phyloP scores from a whole-genome alignment of 2,888 invertebrate genomes.

The Temnothorax rugatulus region DNA sequence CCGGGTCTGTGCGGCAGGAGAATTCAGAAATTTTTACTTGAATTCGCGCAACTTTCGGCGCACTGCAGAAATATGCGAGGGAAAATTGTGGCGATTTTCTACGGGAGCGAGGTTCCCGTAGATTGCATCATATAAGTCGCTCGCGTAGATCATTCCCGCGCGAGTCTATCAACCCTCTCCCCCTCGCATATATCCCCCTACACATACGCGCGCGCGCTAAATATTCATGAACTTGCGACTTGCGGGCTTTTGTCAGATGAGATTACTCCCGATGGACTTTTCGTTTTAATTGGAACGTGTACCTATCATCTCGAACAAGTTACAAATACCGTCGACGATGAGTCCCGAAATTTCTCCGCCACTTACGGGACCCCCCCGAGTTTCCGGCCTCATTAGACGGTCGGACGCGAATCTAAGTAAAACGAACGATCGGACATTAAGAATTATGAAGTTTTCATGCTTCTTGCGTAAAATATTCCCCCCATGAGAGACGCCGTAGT shows the following conservation, averaged over 20 bases:
- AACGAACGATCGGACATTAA: conserved; percentile 23
- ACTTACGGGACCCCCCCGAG: not conserved
- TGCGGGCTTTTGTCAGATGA: conserved; percentile 7
- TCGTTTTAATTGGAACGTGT: conserved; percentile 47
- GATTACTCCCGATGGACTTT: conserved; percentile 37
- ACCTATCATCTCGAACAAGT: conserved; percentile 35
- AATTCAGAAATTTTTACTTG: conserved; percentile 34
- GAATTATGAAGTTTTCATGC: not conserved
- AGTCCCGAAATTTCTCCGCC: conserved; percentile 19
- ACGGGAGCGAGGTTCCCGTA: not conserved
- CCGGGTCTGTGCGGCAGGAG: not conserved
- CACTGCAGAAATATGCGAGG: conserved; percentile 9
- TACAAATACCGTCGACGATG: not conserved
- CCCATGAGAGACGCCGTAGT: not conserved
- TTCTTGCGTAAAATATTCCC: conserved; percentile 17
- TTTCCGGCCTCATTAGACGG: not conserved
- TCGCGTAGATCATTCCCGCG: conserved; percentile 14
- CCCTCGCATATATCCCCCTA: no score
- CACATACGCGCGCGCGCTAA: not conserved
- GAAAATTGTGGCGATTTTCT: conserved; percentile 17
- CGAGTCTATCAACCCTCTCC: not conserved
- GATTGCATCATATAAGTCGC: conserved; percentile 18
- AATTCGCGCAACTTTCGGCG: conserved; percentile 14
- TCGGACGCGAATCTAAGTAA: not conserved
- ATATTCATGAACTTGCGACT: conserved; percentile 34